Conservation (phyloP, 2,113 vertebrate species). For the Marcusenius ussheri region DNA sequence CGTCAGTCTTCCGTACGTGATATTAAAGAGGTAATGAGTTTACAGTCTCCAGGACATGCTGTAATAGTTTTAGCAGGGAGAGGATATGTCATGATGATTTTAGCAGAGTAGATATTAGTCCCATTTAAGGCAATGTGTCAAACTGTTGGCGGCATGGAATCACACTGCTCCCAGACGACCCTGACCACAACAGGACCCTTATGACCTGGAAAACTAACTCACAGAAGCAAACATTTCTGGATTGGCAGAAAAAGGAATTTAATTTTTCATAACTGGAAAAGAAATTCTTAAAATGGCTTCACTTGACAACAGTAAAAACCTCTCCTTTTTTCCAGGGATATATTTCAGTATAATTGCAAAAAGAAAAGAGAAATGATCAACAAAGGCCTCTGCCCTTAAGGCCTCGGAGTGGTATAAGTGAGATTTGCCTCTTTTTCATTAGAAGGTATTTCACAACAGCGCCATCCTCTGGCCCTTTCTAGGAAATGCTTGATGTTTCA, state of each 20-base stretch:
- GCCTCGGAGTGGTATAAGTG: background rate
- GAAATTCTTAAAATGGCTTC: background rate
- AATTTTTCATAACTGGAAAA: background rate
- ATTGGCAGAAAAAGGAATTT: background rate
- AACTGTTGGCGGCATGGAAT: constrained; percentile 35
- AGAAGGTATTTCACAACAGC: constrained; percentile 18
- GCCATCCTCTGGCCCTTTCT: constrained; percentile 12
- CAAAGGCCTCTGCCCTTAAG: background rate
- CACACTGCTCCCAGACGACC: constrained; percentile 51
- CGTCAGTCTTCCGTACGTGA: background rate
- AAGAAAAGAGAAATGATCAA: background rate
- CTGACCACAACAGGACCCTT: constrained; percentile 31
- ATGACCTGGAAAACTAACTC: constrained; percentile 42
- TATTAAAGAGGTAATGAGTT: background rate
- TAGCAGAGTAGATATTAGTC: constrained; percentile 1
- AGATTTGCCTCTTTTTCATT: background rate
- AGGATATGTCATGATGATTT: constrained; percentile 1
- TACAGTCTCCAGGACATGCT: background rate
- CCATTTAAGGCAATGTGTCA: constrained; percentile 13
- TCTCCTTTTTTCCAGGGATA: background rate
- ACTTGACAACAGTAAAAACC: background rate
- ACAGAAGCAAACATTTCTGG: constrained; percentile 29
- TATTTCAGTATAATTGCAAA: background rate
- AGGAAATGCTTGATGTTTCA: constrained; percentile 7
- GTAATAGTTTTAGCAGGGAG: constrained; percentile 11